Evolutionary conservation across 2,888 invertebrate genomes (phyloP).

Genomic region (Electrophaes corylata): DNA sequence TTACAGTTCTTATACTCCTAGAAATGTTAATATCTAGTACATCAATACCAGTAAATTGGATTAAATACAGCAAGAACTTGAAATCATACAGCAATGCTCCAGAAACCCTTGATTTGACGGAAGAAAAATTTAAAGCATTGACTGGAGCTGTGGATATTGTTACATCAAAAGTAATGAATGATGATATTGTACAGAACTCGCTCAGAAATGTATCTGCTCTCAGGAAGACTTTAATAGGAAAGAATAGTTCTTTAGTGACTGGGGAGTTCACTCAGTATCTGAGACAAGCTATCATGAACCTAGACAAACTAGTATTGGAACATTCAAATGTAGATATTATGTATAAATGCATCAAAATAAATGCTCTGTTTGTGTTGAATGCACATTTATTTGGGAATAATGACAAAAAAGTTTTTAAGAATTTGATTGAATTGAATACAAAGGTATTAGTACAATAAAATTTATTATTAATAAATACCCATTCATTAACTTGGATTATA

Average conservation of each 20-base stretch:
- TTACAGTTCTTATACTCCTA: conserved; percentile 86
- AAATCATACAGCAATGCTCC: conserved; percentile 87
- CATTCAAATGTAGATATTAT: conserved; percentile 79
- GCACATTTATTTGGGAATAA: conserved; percentile 89
- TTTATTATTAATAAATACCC: neutral
- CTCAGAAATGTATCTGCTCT: conserved; percentile 73
- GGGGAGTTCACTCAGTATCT: conserved; percentile 88
- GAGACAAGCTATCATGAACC: conserved; percentile 84
- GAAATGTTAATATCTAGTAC: conserved; percentile 84
- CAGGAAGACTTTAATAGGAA: conserved; percentile 72
- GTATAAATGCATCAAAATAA: conserved; percentile 87
- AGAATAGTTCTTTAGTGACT: conserved; percentile 68
- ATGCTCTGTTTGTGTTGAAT: conserved; percentile 87
- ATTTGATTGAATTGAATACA: conserved; percentile 89
- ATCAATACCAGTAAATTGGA: conserved; percentile 86
- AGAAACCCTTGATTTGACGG: conserved; percentile 83
- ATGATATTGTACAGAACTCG: conserved; percentile 87
- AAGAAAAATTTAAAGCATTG: conserved; percentile 87
- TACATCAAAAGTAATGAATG: conserved; percentile 87
- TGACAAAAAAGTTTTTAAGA: conserved; percentile 90
- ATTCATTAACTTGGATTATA: neutral
- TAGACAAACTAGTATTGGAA: conserved; percentile 83
- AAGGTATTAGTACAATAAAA: too few relatives aligned
- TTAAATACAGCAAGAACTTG: conserved; percentile 89
- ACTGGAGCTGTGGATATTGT: conserved; percentile 89